Evolutionary conservation across 2,888 invertebrate genomes (phyloP), one percentile per base, ranked within the genome.

Genomic region (Electrophaes corylata): DNA sequence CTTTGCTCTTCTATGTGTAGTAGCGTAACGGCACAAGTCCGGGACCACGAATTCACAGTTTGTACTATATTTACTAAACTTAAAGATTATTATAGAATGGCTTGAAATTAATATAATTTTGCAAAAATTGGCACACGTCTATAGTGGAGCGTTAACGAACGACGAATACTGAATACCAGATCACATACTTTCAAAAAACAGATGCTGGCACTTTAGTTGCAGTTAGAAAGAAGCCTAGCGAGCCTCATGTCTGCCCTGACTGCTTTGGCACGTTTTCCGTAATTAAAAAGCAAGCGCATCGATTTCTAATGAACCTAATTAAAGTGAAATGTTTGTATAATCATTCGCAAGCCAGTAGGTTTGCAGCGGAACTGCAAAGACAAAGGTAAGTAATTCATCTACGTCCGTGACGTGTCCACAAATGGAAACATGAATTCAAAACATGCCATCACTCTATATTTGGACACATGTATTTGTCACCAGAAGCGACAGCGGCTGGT

Each of bases 251-350:
- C 16, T 23, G 18, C 44, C 23, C 39, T 10, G 31, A 16, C 53
- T 46, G 40, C 53, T 26, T 50, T 60, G 54, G 55, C 59, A 55
- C 55, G 60, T 39, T 51, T 51, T 26, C 51, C 55, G 43, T 45
- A 51, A 55, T 55, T 31, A 48, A 47, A n/a, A n/a, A 43, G 29
- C 55, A 18, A 50, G 40, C 39, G 43, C 29, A 43, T 40, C 46
- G 55, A 51, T 60, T 56, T 60, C 60, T 55, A 60, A 55, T 56
- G 47, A 20, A 29, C 26, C 16, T 56, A 59, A 63, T 61, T 65
- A 59, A 60, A 60, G 58, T 41, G 63, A 65, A 65, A 60, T 60
- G 50, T 46, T 26, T 41, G 44, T 26, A 46, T 48, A 62, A 64
- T 60, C 55, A 60, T 49, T 53, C 35, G 56, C 46, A 54, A 44